A percentile compares a stretch with the other conserved stretches of the same genome.
These are phyloP conservation scores for Hypomesus transpacificus DNA, from an alignment of 2,113 vertebrate genomes.

Conservation along the genomic window DNA sequence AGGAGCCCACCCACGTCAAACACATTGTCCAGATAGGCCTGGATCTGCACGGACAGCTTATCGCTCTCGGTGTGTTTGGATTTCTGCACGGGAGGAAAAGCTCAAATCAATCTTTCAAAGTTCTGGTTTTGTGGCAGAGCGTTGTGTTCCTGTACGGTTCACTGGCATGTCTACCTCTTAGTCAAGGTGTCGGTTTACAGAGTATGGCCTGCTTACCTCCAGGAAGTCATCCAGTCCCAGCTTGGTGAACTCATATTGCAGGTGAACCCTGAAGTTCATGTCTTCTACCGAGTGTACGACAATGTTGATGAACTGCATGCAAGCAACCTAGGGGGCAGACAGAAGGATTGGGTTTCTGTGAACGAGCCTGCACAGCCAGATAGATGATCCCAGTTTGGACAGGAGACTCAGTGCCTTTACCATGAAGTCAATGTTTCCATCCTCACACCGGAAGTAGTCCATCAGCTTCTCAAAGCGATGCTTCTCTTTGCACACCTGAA, in stretches of 20 bases:
- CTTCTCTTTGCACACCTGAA: slow-evolving; percentile 92
- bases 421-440: slow-evolving; percentile 98
- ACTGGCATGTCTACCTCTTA: not conserved
- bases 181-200: not conserved
- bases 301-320: slow-evolving; percentile 99
- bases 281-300: slow-evolving; percentile 98
- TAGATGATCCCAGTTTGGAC: not conserved
- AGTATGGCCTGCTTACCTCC: slow-evolving; percentile 71
- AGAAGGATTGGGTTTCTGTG: not conserved
- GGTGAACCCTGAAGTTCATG: slow-evolving; percentile 97
- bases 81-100: slow-evolving; percentile 71
- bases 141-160: too few relatives aligned
- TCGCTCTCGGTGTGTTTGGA: slow-evolving; percentile 94
- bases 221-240: slow-evolving; percentile 92
- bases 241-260: slow-evolving; percentile 96
- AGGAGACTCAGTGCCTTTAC: slow-evolving; percentile 58
- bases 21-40: slow-evolving; percentile 96
- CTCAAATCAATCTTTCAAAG: not conserved
- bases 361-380: not conserved
- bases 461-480: slow-evolving; percentile 96
- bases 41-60: slow-evolving; percentile 96
- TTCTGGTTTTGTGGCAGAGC: not conserved
- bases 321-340: slow-evolving; percentile 80
- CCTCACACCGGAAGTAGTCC: slow-evolving; percentile 94
- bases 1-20: slow-evolving; percentile 96